Conservation (phyloP, 53 echinoderm and acorn worm genomes). For the Mesocentrotus franciscanus region DNA sequence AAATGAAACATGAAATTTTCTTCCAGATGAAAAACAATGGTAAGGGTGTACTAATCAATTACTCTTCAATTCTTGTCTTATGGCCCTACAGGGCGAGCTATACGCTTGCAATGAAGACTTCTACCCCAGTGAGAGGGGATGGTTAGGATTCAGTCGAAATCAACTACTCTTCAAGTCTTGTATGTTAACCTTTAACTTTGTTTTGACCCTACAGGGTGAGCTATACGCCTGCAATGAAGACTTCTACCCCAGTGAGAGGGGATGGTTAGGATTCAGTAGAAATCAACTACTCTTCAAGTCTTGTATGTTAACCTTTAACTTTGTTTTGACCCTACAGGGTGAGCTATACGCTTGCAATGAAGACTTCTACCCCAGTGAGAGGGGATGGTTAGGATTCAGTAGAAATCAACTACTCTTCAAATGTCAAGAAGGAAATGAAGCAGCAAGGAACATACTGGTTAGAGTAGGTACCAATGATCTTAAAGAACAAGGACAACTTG, state of each 20-base stretch:
- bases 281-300: too few species aligned
- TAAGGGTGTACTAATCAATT: too few species aligned
- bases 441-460: slow-evolving; percentile 57
- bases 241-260: slow-evolving; percentile 52
- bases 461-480: slow-evolving; percentile 69
- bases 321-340: slow-evolving; percentile 70
- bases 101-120: neutral
- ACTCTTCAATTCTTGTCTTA: too few species aligned
- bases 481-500: slow-evolving; percentile 73
- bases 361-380: slow-evolving; percentile 77
- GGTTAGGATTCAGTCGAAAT: too few species aligned
- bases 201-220: slow-evolving; percentile 73
- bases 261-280: too few species aligned
- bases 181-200: neutral
- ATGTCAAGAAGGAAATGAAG: slow-evolving; percentile 56
- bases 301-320: neutral
- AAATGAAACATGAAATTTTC: too few species aligned
- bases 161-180: too few species aligned
- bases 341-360: slow-evolving; percentile 85
- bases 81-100: slow-evolving; percentile 49
- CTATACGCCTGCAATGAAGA: slow-evolving; percentile 82
- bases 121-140: too few species aligned
- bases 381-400: slow-evolving; percentile 83
- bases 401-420: slow-evolving; percentile 82
- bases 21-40: too few species aligned